These are phyloP conservation scores for Meiosimyza platycephala DNA, from an alignment of 2,888 invertebrate species.

Conservation along the genomic window DNA sequence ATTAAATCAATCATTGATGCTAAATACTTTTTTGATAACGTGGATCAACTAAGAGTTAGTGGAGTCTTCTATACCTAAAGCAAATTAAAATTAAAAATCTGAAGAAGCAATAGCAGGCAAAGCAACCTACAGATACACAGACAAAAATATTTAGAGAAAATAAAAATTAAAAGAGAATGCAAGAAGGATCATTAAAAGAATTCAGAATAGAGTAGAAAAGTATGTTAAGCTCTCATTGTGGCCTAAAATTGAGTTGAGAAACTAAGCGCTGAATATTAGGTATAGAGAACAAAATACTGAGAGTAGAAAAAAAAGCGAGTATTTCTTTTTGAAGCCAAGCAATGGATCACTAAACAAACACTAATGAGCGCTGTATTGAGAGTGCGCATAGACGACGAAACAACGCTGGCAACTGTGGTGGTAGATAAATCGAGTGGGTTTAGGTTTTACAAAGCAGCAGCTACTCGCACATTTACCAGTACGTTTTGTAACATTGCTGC, in stretches of 20 bases:
- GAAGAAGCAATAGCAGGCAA: conserved; percentile 45
- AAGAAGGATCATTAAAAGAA: background rate
- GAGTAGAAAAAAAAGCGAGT: conserved; percentile 6
- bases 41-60: background rate
- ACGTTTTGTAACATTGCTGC: conserved; percentile 61
- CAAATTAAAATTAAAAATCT: conserved; percentile 32
- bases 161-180: background rate
- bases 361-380: conserved; percentile 35
- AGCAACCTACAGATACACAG: conserved; percentile 28
- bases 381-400: conserved; percentile 46
- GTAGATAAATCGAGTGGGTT: conserved; percentile 17
- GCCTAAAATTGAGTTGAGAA: too few relatives aligned
- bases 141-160: conserved; percentile 2
- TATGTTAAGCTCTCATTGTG: too few relatives aligned
- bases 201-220: background rate
- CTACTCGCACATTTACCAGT: conserved; percentile 46
- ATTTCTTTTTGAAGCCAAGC: conserved; percentile 1
- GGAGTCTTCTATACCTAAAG: conserved; percentile 15
- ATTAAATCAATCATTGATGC: conserved; percentile 51
- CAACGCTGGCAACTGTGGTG: background rate
- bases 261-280: too few relatives aligned
- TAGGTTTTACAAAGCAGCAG: conserved; percentile 35
- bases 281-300: background rate
- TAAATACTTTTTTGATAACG: conserved; percentile 45
- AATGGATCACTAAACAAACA: conserved; percentile 8